phyloP scores from a whole-genome alignment of 1,140 invertebrate species.

The Leptopilina clavipes region DNA sequence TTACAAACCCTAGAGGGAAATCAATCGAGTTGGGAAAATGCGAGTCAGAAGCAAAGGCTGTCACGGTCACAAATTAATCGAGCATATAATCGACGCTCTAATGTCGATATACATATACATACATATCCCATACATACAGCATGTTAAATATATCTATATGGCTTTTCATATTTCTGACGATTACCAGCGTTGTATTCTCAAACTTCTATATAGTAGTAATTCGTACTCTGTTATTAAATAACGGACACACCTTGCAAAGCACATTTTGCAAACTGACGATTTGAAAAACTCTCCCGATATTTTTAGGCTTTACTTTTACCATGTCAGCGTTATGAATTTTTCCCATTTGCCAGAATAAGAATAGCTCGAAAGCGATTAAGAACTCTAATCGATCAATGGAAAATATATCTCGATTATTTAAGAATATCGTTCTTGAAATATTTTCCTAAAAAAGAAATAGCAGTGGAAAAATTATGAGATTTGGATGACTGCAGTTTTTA shows the following conservation, averaged over 20 bases:
- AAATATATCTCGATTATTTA: too few relatives aligned
- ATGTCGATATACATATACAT: constrained; percentile 59
- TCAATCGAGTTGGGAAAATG: constrained; percentile 40
- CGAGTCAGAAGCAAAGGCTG: constrained; percentile 39
- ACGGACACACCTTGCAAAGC: neutral
- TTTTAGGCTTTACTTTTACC: neutral
- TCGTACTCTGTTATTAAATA: constrained; percentile 6
- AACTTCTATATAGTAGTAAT: neutral
- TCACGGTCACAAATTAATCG: constrained; percentile 65
- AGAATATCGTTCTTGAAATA: too few relatives aligned
- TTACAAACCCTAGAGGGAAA: constrained; percentile 1
- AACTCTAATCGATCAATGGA: too few relatives aligned
- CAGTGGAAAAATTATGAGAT: too few relatives aligned
- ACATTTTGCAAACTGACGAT: neutral
- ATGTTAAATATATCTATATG: constrained; percentile 34
- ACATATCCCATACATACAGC: constrained; percentile 36
- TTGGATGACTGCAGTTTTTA: too few relatives aligned
- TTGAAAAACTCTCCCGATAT: neutral
- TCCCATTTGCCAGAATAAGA: neutral
- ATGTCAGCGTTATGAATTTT: neutral
- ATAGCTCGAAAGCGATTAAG: neutral
- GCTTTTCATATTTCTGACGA: constrained; percentile 46
- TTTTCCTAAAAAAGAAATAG: too few relatives aligned
- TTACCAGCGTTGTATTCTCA: constrained; percentile 43
- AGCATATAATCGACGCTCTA: constrained; percentile 68